Evolutionary conservation across 1,140 invertebrate species (phyloP), one percentile per base, ranked within the genome.

Genomic region (Tribolium castaneum): DNA sequence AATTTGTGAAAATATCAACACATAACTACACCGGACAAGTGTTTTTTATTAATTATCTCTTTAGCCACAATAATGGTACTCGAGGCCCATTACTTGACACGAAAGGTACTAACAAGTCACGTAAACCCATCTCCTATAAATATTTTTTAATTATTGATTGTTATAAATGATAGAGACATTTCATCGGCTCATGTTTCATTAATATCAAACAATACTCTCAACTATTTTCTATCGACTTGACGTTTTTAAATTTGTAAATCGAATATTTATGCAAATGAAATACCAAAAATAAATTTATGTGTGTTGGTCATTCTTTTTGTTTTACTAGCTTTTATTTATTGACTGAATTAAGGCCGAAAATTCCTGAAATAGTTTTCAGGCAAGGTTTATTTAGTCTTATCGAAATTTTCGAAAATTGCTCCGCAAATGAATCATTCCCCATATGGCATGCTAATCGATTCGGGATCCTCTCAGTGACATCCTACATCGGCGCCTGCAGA

Each of bases 401-500:
- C 54, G 4, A 59, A 59, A 62, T n/a, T 14, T 25, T 13, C 56
- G 19, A 35, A 66, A 66, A 66, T 34, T 35, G 12, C 3, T 66
- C 34, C 13, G 19, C 3, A 66, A 14, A 66, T 66, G 10, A 66
- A 66, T 35, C 59, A 66, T 35, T 12, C 30, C 6, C 19, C 70
- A 78, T 72, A 56, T 59, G 51, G 45, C 54, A 49, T 49, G 73
- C 35, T 75, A 78, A 78, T 78, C 73, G 77, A 78, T 78, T 75
- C 3, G 25, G 54, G 35, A 75, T 59, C 56, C 50, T 19, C 54
- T 19, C 54, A 75, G 13, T 74, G 77, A 78, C 77, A 78, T 66
- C 77, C 52, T 78, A 78, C 77, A 78, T 70, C 30, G 77, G 54
- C 71, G 71, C 77, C 77, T 78, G 77, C 77, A 72, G 71, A 34